A percentile compares a stretch with the other conserved stretches of the same genome.
Conservation (phyloP, 2,113 vertebrate genomes). For the Neoarius graeffei region DNA sequence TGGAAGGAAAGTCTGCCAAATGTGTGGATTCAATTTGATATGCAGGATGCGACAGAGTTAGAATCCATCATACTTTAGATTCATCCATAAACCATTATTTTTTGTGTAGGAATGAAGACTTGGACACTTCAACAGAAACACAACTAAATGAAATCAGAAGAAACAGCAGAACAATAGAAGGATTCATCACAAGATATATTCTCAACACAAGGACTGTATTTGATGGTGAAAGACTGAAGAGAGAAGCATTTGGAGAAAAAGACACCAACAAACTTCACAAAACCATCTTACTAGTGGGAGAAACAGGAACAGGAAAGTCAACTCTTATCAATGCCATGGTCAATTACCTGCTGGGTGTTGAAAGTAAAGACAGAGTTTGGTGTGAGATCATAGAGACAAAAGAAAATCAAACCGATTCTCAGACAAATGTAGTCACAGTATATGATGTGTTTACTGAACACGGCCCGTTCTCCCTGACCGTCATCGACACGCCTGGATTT, state of each 20-base stretch:
- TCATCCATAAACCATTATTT: no score
- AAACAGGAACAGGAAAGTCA: constrained; percentile 53
- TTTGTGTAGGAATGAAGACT: not conserved
- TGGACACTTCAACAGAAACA: no score
- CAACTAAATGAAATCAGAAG: not conserved
- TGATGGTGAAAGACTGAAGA: not conserved
- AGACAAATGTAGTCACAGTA: constrained; percentile 50
- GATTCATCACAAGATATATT: constrained; percentile 35
- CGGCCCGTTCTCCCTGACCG: constrained; percentile 8
- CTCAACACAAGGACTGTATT: not conserved
- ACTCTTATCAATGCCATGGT: constrained; percentile 54
- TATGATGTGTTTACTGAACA: constrained; percentile 48
- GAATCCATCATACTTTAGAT: no score
- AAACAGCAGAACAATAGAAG: not conserved
- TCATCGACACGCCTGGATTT: constrained; percentile 39
- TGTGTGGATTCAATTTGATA: no score
- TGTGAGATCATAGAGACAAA: constrained; percentile 44
- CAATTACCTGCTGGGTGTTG: constrained; percentile 52
- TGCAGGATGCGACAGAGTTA: no score
- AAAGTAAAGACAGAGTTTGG: constrained; percentile 46
- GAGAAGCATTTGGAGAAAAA: constrained; percentile 18
- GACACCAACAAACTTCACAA: constrained; percentile 10
- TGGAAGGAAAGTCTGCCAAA: no score
- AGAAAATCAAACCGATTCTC: constrained; percentile 43
- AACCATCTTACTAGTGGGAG: constrained; percentile 53